These are phyloP conservation scores for Crocodylus rhombifer DNA, from an alignment of 2,797 vertebrate species.

Conservation along the genomic window DNA sequence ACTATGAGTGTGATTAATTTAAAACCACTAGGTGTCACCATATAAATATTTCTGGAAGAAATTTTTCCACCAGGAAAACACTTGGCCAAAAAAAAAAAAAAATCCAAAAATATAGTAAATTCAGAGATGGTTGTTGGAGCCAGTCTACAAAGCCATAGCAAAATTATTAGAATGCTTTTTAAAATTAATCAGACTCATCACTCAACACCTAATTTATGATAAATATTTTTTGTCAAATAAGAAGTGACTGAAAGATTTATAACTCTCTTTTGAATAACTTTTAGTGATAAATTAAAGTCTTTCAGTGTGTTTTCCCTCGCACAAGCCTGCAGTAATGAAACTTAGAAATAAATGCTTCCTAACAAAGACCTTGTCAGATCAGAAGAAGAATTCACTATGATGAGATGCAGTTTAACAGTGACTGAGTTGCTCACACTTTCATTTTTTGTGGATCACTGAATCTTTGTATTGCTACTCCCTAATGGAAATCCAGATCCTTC, in stretches of 20 bases:
- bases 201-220: neutral
- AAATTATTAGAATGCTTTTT: neutral
- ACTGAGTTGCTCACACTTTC: neutral
- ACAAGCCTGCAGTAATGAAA: neutral
- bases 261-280: neutral
- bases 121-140: neutral
- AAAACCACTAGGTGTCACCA: conserved; percentile 68
- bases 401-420: neutral
- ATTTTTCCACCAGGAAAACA: conserved; percentile 13
- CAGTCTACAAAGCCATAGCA: neutral
- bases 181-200: neutral
- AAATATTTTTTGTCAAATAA: conserved; percentile 2
- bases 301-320: neutral
- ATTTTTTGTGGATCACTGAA: neutral
- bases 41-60: conserved; percentile 48
- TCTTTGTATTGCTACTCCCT: neutral
- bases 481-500: neutral
- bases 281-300: neutral
- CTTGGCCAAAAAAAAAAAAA: neutral
- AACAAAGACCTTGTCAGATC: neutral
- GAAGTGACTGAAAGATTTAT: neutral
- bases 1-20: conserved; percentile 16
- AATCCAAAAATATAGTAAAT: no score
- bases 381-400: neutral
- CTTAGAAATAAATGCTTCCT: neutral